Conservation (phyloP, 2,888 invertebrate genomes). For the Myopa testacea region DNA sequence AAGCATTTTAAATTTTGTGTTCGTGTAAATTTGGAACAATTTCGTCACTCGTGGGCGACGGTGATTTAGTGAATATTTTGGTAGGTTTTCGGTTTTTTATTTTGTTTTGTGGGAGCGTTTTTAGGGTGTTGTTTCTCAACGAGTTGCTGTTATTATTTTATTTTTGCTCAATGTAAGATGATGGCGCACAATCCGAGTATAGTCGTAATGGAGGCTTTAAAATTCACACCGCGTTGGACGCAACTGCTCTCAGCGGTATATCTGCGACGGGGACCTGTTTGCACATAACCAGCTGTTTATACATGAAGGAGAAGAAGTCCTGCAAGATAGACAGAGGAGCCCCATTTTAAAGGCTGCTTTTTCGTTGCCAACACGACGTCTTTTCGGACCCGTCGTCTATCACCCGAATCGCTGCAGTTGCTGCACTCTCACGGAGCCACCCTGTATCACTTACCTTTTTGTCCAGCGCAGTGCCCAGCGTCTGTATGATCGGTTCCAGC, state of each 20-base stretch:
- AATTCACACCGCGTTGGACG: neutral
- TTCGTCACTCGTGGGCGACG: too few species aligned
- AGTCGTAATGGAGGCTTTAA: too few species aligned
- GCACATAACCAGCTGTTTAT: conserved; percentile 2
- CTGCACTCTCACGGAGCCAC: neutral
- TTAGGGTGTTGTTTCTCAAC: too few species aligned
- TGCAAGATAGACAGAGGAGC: conserved; percentile 13
- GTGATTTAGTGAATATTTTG: too few species aligned
- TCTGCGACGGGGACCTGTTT: neutral
- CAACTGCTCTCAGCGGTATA: neutral
- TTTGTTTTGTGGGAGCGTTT: too few species aligned
- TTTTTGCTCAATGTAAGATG: too few species aligned
- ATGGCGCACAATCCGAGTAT: too few species aligned
- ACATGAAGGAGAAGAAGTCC: neutral
- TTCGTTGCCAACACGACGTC: neutral
- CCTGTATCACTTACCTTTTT: conserved; percentile 44
- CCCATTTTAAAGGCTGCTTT: neutral
- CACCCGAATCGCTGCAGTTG: neutral
- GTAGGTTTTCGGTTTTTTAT: too few species aligned
- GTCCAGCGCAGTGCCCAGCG: conserved; percentile 51
- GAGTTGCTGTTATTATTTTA: too few species aligned
- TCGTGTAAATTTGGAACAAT: too few species aligned
- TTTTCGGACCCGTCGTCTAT: too few species aligned
- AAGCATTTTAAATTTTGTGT: too few species aligned
- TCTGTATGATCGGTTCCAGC: conserved; percentile 56